Base-by-base conservation (phyloP, 1,140 invertebrate genomes). In the Berghia stephanieae region DNA sequence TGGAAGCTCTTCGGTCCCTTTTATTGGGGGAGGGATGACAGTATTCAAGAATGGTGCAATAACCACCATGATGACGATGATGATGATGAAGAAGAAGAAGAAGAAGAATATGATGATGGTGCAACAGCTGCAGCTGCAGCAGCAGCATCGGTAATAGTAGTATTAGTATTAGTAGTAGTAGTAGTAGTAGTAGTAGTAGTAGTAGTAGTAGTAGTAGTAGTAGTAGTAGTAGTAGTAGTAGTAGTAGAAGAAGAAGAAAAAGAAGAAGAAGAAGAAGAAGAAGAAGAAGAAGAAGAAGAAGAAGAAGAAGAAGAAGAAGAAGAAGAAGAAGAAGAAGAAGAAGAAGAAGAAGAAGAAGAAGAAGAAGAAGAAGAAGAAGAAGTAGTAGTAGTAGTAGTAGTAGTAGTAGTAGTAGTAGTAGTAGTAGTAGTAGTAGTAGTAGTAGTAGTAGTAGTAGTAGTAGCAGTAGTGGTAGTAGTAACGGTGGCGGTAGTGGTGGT, bases 1-100 rank as follows among this genome's bases (percentile, higher is more conserved):
- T 1, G 88, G 88, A 0, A 81, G 67, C 36, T 82, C 79, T 78
- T 85, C 80, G 42, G 74, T 36, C 24, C 83, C 83, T 77, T n/a
- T n/a, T n/a, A n/a, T n/a, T n/a, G n/a, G n/a, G n/a, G n/a, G n/a
- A n/a, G n/a, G n/a, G n/a, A n/a, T n/a, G n/a, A n/a, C n/a, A n/a
- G n/a, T n/a, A n/a, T n/a, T n/a, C n/a, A n/a, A n/a, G n/a, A n/a
- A n/a, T n/a, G n/a, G n/a, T n/a, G n/a, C n/a, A n/a, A n/a, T n/a
- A n/a, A n/a, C n/a, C n/a, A n/a, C n/a, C n/a, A n/a, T n/a, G n/a
- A n/a, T n/a, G n/a, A n/a, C n/a, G n/a, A 75, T 0, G 75, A 44
- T 49, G 38, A 63, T 36, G 1, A 4, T 27, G 43, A 6, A 70
- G 38, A 21, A 44, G 4, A n/a, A 40, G 10, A 27, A 5, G 67